Percentiles rank a stretch among this genome's conserved stretches.
Evolutionary conservation across 1,140 invertebrate genomes (phyloP).

Genomic region (Papilio glaucus): DNA sequence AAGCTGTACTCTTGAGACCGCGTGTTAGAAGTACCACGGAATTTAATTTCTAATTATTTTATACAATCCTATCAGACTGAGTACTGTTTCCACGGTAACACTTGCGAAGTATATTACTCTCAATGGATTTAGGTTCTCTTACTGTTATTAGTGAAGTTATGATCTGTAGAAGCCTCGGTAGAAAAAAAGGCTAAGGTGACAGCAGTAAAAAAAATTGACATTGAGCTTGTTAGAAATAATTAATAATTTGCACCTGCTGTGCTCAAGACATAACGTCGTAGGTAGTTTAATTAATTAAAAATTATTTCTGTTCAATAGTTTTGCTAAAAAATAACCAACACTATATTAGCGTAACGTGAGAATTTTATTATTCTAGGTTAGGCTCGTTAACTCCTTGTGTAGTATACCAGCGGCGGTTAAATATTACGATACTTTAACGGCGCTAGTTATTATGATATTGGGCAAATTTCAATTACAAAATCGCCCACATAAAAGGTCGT

Average conservation of each 20-base stretch:
- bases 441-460: constrained; percentile 11
- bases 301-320: background rate
- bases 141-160: too few relatives aligned
- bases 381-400: constrained; percentile 15
- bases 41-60: too few relatives aligned
- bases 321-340: background rate
- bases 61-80: too few relatives aligned
- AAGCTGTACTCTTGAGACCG: too few relatives aligned
- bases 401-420: background rate
- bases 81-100: too few relatives aligned
- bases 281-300: background rate
- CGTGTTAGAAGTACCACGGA: too few relatives aligned
- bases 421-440: constrained; percentile 5
- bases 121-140: too few relatives aligned
- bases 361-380: constrained; percentile 24
- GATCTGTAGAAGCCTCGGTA: too few relatives aligned
- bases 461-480: background rate
- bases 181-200: too few relatives aligned
- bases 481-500: background rate
- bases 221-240: background rate
- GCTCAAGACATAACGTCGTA: background rate
- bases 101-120: too few relatives aligned
- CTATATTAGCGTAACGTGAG: background rate
- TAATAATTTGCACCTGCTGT: background rate
- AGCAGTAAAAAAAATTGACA: background rate